Percentiles rank a stretch among this genome's conserved stretches.
Conservation (phyloP, 2,113 vertebrate genomes). For the Periophthalmodon schlosseri region DNA sequence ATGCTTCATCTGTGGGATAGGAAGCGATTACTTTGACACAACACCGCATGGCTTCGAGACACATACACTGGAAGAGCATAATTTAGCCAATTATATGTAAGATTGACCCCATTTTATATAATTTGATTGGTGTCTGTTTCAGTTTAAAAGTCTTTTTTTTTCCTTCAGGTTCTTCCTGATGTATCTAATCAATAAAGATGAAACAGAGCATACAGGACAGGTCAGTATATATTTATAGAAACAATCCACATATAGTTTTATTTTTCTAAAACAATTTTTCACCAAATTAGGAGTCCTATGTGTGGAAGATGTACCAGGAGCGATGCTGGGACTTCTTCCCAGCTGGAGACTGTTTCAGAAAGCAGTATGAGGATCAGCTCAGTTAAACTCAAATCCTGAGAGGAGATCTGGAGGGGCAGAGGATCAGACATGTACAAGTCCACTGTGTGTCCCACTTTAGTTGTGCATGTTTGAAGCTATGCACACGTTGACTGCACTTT, state of each 20-base stretch:
- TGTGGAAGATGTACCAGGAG: constrained; percentile 95
- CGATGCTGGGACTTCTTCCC: constrained; percentile 95
- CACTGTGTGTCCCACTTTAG: constrained; percentile 46
- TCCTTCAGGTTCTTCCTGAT: constrained; percentile 90
- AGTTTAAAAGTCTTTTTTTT: neutral
- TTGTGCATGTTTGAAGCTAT: constrained; percentile 55
- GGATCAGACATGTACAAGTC: constrained; percentile 7
- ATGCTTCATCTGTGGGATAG: constrained; percentile 94
- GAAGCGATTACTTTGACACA: constrained; percentile 92
- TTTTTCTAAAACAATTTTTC: neutral
- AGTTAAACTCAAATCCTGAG: constrained; percentile 68
- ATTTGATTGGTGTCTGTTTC: neutral
- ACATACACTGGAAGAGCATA: constrained; percentile 91
- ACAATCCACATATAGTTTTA: neutral
- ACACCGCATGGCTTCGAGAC: constrained; percentile 93
- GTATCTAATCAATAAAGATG: constrained; percentile 95
- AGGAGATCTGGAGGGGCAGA: constrained; percentile 2
- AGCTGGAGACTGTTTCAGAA: constrained; percentile 91
- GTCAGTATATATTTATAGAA: constrained; percentile 64
- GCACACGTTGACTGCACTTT: constrained; percentile 58
- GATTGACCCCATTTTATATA: constrained; percentile 18
- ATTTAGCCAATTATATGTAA: constrained; percentile 89
- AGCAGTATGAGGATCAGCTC: constrained; percentile 93
- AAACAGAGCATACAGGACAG: constrained; percentile 94
- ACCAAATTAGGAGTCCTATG: constrained; percentile 85